phyloP scores from a whole-genome alignment of 2,113 vertebrate species.

The Apeltes quadracus region DNA sequence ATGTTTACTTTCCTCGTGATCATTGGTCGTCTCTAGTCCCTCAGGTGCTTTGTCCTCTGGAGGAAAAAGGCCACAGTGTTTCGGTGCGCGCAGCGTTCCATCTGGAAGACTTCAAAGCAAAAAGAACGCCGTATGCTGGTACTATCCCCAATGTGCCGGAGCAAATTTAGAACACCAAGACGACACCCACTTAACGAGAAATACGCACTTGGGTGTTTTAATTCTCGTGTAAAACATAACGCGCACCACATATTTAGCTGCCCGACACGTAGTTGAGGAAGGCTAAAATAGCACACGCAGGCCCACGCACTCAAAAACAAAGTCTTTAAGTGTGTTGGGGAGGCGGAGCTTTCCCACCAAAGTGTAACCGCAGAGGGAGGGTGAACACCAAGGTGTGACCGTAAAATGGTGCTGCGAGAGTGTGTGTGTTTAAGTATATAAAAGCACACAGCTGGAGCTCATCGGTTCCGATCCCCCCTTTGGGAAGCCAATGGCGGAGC shows the following conservation, averaged over 20 bases:
- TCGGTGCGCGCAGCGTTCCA: neutral
- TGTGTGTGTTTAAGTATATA: neutral
- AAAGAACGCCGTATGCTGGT: neutral
- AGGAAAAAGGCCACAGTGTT: neutral
- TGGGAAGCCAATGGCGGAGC: slow-evolving; percentile 5
- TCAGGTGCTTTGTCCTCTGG: slow-evolving; percentile 9
- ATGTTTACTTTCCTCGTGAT: slow-evolving; percentile 34
- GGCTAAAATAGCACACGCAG: slow-evolving; percentile 23
- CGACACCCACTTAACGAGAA: neutral
- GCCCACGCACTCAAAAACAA: slow-evolving; percentile 37
- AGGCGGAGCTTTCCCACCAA: slow-evolving; percentile 61
- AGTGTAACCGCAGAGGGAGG: slow-evolving; percentile 45
- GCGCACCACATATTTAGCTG: slow-evolving; percentile 12
- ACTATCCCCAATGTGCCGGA: slow-evolving; percentile 11
- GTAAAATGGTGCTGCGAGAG: slow-evolving; percentile 11
- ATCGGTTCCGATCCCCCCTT: neutral
- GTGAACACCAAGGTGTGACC: slow-evolving; percentile 56
- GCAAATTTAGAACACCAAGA: neutral
- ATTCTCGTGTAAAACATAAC: slow-evolving; percentile 22
- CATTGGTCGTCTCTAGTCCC: neutral
- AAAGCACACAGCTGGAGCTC: neutral
- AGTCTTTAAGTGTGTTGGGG: slow-evolving; percentile 31
- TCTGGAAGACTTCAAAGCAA: neutral
- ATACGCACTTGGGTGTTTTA: neutral
- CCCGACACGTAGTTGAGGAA: slow-evolving; percentile 8